Evolutionary conservation across 2,888 invertebrate species (phyloP).

Genomic region (Platynereis dumerilii): DNA sequence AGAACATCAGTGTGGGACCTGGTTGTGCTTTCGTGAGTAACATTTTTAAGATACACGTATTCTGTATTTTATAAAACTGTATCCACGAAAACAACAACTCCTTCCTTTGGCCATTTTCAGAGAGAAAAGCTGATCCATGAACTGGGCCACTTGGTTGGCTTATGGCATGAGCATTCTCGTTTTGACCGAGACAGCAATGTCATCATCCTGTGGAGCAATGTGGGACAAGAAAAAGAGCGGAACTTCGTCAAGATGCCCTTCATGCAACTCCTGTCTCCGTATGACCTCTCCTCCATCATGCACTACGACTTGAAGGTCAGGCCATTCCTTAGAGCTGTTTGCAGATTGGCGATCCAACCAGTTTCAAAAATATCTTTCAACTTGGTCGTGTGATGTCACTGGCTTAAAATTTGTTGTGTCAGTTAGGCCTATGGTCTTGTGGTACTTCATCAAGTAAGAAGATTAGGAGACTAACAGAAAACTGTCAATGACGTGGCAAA

Average conservation of each 20-base stretch:
- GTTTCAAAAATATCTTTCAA: neutral
- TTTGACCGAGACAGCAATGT: constrained; percentile 34
- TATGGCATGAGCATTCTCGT: constrained; percentile 38
- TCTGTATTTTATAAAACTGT: neutral
- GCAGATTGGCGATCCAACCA: neutral
- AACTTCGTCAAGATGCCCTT: constrained; percentile 31
- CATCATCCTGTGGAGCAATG: constrained; percentile 30
- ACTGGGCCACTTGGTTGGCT: constrained; percentile 35
- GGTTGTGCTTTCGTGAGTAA: constrained; percentile 32
- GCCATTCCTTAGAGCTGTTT: neutral
- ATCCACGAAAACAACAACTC: neutral
- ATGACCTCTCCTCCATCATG: constrained; percentile 38
- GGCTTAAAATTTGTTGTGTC: no score
- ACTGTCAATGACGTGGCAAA: no score
- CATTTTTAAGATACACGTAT: neutral
- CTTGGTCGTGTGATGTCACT: no score
- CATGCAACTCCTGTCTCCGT: constrained; percentile 33
- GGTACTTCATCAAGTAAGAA: no score
- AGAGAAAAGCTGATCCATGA: constrained; percentile 35
- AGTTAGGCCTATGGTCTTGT: no score
- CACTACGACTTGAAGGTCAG: constrained; percentile 34
- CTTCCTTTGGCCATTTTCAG: constrained; percentile 11
- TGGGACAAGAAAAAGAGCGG: constrained; percentile 12
- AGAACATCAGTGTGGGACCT: constrained; percentile 21
- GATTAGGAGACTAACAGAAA: no score